These are phyloP conservation scores for Hydraecia micacea DNA, from an alignment of 2,888 invertebrate genomes.

Conservation along the genomic window DNA sequence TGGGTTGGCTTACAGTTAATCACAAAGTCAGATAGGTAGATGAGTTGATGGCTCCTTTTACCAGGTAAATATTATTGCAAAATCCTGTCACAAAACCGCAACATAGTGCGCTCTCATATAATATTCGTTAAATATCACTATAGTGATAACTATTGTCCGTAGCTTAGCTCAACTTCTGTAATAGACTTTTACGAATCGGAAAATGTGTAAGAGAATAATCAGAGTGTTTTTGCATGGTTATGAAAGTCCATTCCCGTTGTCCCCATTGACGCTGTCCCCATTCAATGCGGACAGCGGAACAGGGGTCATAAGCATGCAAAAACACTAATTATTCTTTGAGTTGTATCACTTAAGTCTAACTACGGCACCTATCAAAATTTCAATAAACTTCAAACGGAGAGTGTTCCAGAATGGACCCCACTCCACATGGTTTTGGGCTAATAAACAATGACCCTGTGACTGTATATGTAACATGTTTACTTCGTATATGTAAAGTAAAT, in stretches of 20 bases:
- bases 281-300: too few relatives aligned
- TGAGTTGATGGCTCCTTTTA: neutral
- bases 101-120: neutral
- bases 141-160: neutral
- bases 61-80: neutral
- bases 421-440: neutral
- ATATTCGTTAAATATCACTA: neutral
- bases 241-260: too few relatives aligned
- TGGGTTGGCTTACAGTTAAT: neutral
- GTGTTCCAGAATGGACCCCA: neutral
- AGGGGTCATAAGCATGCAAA: neutral
- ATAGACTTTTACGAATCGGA: neutral
- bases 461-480: conserved; percentile 67
- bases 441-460: conserved; percentile 59
- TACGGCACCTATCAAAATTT: neutral
- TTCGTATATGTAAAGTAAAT: conserved; percentile 55
- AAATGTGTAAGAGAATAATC: neutral
- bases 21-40: neutral
- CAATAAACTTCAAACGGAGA: neutral
- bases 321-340: neutral
- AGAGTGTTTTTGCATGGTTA: too few relatives aligned
- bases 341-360: neutral
- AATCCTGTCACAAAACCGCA: neutral
- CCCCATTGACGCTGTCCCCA: too few relatives aligned
- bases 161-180: neutral